phyloP scores from a whole-genome alignment of 2,113 vertebrate species.

The Glaucomys volans region DNA sequence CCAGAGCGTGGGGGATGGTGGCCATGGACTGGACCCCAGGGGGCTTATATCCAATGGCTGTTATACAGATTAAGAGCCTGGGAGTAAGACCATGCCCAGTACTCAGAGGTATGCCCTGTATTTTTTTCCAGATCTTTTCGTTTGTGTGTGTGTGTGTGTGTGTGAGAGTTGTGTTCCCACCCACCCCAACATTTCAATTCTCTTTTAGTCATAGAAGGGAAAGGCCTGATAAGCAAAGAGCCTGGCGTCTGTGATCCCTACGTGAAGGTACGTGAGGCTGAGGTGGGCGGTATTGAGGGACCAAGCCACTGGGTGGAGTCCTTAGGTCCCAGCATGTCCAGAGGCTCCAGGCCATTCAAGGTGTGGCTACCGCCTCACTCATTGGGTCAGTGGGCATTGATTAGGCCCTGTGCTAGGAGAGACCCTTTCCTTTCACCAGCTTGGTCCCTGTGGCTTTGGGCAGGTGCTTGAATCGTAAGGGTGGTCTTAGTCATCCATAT shows the following conservation, averaged over 20 bases:
- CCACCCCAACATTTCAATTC: constrained; percentile 24
- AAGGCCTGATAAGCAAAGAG: constrained; percentile 84
- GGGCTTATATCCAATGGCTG: neutral
- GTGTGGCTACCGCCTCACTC: neutral
- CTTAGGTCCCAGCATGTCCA: neutral
- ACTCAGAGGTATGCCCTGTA: neutral
- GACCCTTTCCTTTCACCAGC: neutral
- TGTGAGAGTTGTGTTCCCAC: neutral
- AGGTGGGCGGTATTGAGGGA: neutral
- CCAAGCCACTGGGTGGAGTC: neutral
- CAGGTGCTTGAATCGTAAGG: neutral
- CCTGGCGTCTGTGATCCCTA: constrained; percentile 87
- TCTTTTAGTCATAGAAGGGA: constrained; percentile 92
- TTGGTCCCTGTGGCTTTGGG: neutral
- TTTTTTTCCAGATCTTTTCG: constrained; percentile 40
- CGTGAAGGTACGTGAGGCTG: constrained; percentile 88
- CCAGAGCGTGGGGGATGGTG: neutral
- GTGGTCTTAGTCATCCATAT: neutral
- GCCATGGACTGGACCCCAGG: neutral
- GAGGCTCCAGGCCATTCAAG: neutral
- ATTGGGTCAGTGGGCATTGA: neutral
- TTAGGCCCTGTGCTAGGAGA: neutral
- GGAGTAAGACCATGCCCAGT: neutral
- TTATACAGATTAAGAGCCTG: neutral
- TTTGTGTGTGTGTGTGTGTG: neutral